These are phyloP conservation scores for Heteractis magnifica DNA, from an alignment of 92 coral and sea anemone species.

Conservation along the genomic window DNA sequence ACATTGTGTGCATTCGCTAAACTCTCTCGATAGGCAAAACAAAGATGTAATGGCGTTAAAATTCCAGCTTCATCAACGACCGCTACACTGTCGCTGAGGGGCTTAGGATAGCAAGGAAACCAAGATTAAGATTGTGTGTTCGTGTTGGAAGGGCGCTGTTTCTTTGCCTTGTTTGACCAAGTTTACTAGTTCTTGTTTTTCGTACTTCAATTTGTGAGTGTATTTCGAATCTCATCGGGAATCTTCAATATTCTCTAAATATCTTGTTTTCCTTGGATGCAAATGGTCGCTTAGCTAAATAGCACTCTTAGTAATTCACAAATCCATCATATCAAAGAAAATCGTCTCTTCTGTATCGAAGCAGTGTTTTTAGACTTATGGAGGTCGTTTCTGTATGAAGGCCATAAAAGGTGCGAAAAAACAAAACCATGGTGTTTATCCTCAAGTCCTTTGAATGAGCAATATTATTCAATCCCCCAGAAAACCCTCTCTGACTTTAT, in stretches of 20 bases:
- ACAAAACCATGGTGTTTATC: neutral
- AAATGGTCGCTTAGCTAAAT: slow-evolving; percentile 57
- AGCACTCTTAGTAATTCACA: slow-evolving; percentile 27
- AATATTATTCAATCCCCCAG: slow-evolving; percentile 2
- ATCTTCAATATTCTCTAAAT: slow-evolving; percentile 9
- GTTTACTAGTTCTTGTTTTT: neutral
- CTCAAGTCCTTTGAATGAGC: slow-evolving; percentile 30
- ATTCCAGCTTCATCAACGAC: slow-evolving; percentile 1
- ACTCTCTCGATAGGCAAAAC: slow-evolving; percentile 22
- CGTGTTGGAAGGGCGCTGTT: slow-evolving; percentile 17
- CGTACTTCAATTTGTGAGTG: neutral
- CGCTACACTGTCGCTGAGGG: neutral
- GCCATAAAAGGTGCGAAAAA: slow-evolving; percentile 33
- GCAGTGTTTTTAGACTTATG: neutral
- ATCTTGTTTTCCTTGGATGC: slow-evolving; percentile 53
- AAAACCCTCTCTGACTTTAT: neutral
- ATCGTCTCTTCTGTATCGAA: slow-evolving; percentile 2
- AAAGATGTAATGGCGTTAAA: neutral
- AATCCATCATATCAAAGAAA: neutral
- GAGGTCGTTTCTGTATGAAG: neutral
- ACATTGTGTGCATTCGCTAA: slow-evolving; percentile 23
- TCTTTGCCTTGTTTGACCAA: neutral
- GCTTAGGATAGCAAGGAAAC: neutral
- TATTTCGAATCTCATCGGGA: slow-evolving; percentile 7
- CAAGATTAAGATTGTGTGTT: neutral